phyloP scores from a whole-genome alignment of 1,140 invertebrate species.

The Centruroides sculpturatus region DNA sequence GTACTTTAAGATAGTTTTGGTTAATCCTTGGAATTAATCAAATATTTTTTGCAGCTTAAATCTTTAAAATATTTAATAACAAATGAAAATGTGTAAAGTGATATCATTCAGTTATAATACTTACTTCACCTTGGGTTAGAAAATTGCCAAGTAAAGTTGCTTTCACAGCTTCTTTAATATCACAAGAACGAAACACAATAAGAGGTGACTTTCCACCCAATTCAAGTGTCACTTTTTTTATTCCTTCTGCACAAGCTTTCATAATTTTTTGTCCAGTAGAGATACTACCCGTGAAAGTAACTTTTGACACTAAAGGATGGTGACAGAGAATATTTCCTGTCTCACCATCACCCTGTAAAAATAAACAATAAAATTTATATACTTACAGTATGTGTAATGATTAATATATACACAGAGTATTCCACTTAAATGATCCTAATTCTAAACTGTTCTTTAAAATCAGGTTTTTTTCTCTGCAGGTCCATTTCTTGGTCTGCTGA shows the following conservation, averaged over 20 bases:
- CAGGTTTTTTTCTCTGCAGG: too few species aligned
- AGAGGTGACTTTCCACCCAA: conserved; percentile 47
- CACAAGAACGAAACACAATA: conserved; percentile 38
- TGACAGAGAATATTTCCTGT: conserved; percentile 36
- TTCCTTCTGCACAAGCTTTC: conserved; percentile 29
- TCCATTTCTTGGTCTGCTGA: too few species aligned
- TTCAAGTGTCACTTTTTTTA: conserved; percentile 44
- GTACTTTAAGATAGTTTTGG: too few species aligned
- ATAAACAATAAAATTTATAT: too few species aligned
- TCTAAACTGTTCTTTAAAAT: too few species aligned
- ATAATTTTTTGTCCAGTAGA: conserved; percentile 35
- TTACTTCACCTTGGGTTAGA: conserved; percentile 16
- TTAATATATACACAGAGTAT: too few species aligned
- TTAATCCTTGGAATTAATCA: too few species aligned
- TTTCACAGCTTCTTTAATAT: conserved; percentile 34
- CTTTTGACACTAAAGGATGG: conserved; percentile 35
- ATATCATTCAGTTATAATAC: conserved; percentile 50
- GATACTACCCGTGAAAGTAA: conserved; percentile 43
- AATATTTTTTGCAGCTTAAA: too few species aligned
- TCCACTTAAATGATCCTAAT: too few species aligned
- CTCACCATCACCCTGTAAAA: conserved; percentile 36
- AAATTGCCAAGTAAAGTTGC: conserved; percentile 17
- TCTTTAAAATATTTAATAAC: too few species aligned
- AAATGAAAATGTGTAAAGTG: too few species aligned
- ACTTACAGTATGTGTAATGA: too few species aligned